A percentile compares a stretch with the other conserved stretches of the same genome.
Evolutionary conservation across 2,888 invertebrate genomes (phyloP).

Genomic region (Onchidella celtica): DNA sequence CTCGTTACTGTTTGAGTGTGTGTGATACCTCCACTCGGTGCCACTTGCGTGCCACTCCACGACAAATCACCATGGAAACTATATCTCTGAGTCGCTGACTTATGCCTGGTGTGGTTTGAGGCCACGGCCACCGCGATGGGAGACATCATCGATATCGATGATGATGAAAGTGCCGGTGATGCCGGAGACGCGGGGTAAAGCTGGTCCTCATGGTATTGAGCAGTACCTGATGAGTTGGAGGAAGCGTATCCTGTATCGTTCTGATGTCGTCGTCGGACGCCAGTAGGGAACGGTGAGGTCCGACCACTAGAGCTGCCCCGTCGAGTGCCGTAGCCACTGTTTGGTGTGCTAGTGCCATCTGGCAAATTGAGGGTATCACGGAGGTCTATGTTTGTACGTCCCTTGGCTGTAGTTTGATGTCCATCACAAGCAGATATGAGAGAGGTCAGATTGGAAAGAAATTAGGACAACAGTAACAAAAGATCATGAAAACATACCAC

Average conservation of each 20-base stretch:
- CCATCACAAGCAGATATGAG: neutral
- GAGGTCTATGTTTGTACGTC: conserved; percentile 77
- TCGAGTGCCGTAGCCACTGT: conserved; percentile 25
- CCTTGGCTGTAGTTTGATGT: conserved; percentile 69
- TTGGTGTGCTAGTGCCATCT: conserved; percentile 56
- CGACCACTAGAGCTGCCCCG: conserved; percentile 64
- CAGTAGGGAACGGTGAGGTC: conserved; percentile 57
- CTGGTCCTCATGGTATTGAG: conserved; percentile 1
- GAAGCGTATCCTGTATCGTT: conserved; percentile 73
- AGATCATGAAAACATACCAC: no score
- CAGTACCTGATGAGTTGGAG: conserved; percentile 74
- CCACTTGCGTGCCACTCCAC: neutral
- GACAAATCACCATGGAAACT: conserved; percentile 49
- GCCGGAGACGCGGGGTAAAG: neutral
- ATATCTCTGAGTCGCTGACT: conserved; percentile 29
- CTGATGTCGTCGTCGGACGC: conserved; percentile 54
- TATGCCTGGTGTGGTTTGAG: neutral
- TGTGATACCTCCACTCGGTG: conserved; percentile 28
- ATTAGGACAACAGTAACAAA: no score
- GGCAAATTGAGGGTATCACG: conserved; percentile 70
- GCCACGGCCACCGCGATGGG: conserved; percentile 28
- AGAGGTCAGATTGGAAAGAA: no score
- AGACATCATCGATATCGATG: conserved; percentile 27
- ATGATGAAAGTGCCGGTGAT: conserved; percentile 14
- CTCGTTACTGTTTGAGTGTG: no score